Percentiles rank a stretch among this genome's conserved stretches.
These are phyloP conservation scores for Elaphurus davidianus DNA, from an alignment of 2,113 vertebrate genomes.

Conservation along the genomic window DNA sequence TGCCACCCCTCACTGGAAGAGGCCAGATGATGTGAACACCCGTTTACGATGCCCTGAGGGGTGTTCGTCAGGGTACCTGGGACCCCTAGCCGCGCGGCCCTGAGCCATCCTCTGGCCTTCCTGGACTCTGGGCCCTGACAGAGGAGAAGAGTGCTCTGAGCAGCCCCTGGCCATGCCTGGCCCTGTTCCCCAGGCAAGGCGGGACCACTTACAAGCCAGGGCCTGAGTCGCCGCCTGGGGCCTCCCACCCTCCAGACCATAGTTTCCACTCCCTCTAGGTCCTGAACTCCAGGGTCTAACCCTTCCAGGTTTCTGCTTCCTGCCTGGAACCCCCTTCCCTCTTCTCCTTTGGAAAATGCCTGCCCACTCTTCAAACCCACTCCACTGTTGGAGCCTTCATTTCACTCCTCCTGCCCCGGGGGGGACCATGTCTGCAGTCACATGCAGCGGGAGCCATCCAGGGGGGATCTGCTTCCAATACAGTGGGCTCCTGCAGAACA, in stretches of 20 bases:
- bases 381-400: not conserved
- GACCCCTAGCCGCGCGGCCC: not conserved
- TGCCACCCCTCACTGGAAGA: not conserved
- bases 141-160: not conserved
- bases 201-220: not conserved
- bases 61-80: not conserved
- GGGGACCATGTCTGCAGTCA: fast-evolving
- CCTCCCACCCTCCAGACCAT: not conserved
- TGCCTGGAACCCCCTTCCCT: not conserved
- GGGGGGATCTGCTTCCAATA: not conserved
- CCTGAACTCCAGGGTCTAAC: not conserved
- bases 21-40: fast-evolving
- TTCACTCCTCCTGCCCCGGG: not conserved
- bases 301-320: not conserved
- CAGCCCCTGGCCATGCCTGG: not conserved
- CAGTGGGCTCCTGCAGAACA: not conserved
- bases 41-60: not conserved
- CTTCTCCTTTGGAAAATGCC: not conserved
- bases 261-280: not conserved
- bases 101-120: not conserved
- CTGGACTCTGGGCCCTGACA: not conserved
- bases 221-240: not conserved
- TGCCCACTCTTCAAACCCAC: not conserved
- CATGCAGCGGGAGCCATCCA: too few relatives aligned
- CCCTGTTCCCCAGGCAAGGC: not conserved